Evolutionary conservation across 2,797 vertebrate genomes (phyloP), one percentile per base, ranked within the genome.

Genomic region (Protonibea diacanthus): DNA sequence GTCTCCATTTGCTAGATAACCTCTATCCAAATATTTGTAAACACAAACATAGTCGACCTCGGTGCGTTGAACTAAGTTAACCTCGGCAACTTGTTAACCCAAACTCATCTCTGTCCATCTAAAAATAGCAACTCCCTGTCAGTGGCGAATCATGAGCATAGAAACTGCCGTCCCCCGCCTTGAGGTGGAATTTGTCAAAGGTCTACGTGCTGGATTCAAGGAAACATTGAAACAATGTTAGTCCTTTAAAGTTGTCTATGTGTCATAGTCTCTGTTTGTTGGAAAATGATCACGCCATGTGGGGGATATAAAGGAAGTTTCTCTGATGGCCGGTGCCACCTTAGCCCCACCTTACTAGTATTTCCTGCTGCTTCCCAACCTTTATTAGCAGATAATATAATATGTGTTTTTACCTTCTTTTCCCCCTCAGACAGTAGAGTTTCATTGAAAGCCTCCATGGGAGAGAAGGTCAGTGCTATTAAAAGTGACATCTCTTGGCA

Each of bases 381-480:
- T 59, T 63, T 27, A 48, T 73, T 49, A 53, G 25, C 21, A 42
- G 4, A 38, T 62, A 29, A 23, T 27, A 13, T 27, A 27, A 64
- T 59, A 1, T 74, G 5, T 53, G 3, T 33, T 53, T 10, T 21
- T 57, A 6, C 38, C 5, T 38, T 56, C n/a, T n/a, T 48, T 53
- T 23, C 6, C 33, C 33, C 67, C 29, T 60, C 38, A 5, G 15
- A 76, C 56, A 15, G 71, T 56, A 60, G 38, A 51, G n/a, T 57
- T 74, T 60, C 4, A 65, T 69, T 17, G 20, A 61, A 73, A 78
- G 45, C 33, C 45, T 47, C 42, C 55, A 58, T 65, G 9, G n/a
- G 6, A 71, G 71, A 82, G 62, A 81, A 82, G 85, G 86, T 84
- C 81, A 71, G 45, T 0, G 14, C 47, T 74, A 78, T 87, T 91